Evolutionary conservation across 2,113 vertebrate genomes (phyloP), one percentile per base, ranked within the genome.

Genomic region (Austrofundulus limnaeus): DNA sequence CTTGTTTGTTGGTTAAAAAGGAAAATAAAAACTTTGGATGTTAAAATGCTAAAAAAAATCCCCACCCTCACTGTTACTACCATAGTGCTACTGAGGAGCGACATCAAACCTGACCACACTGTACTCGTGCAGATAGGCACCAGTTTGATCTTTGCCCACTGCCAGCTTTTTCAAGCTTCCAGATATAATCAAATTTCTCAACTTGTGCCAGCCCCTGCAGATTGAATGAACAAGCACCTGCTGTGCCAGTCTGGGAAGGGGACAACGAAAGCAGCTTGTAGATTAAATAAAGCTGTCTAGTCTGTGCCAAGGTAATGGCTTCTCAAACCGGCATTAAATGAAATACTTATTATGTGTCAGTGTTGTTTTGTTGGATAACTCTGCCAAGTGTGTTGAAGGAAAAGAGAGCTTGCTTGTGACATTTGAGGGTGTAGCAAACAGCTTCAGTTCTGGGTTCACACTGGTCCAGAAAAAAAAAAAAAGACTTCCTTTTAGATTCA

Each of bases 201-300:
- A 78, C 52, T 77, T 60, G 34, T 77, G 84, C 82, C 85, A 88
- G 71, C 60, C 74, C 64, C 67, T 77, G 61, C 84, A 86, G 85
- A 85, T 83, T 86, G 83, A 84, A 85, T 77, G 81, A 86, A 78
- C 87, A 86, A 78, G 77, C 80, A 78, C 80, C 80, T 76, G 86
- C 81, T 90, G 84, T 87, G 85, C 83, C 80, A 82, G 78, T 71
- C 80, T 80, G 78, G 72, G 78, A 85, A 69, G 62, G 65, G 61
- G 85, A 83, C 77, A 55, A 75, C 63, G 67, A 80, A 86, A 83
- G 87, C 81, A 90, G 86, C 82, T 85, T 86, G 87, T 62, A 87
- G 85, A 87, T 90, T 89, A 88, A 88, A 91, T 90, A 88, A 88
- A 88, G 79, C 84, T 83, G 87, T 88, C 87, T 88, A 62, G 72